Percentiles rank a stretch among this genome's conserved stretches.
Evolutionary conservation across 1,140 invertebrate species (phyloP).

Genomic region (Drosophila azteca): DNA sequence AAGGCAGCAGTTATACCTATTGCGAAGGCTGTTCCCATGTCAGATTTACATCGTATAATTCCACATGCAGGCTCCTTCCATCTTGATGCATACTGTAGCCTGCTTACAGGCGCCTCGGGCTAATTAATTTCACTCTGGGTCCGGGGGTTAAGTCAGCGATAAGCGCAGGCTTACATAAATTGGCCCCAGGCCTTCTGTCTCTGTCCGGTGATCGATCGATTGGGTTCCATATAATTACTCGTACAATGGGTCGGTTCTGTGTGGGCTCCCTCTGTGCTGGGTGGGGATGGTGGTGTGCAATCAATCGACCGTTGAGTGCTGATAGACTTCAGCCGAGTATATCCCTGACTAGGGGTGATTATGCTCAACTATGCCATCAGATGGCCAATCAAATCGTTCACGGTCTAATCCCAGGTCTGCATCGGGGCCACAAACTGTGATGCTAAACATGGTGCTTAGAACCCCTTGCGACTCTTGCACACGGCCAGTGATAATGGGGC

Average conservation of each 20-base stretch:
- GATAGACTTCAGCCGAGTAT: slow-evolving; percentile 20
- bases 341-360: slow-evolving; percentile 17
- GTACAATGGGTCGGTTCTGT: no score
- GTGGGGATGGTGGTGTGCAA: slow-evolving; percentile 15
- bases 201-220: slow-evolving; percentile 27
- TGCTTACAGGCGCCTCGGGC: neutral
- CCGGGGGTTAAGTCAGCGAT: slow-evolving; percentile 2
- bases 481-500: slow-evolving; percentile 14
- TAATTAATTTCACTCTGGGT: slow-evolving; percentile 9
- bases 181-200: neutral
- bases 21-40: neutral
- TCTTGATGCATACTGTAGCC: slow-evolving; percentile 13
- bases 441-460: neutral
- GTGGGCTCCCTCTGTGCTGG: neutral
- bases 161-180: slow-evolving; percentile 34
- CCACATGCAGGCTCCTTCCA: neutral
- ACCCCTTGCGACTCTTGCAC: slow-evolving; percentile 39
- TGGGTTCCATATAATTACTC: slow-evolving; percentile 44
- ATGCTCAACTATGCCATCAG: slow-evolving; percentile 37
- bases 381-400: slow-evolving; percentile 20
- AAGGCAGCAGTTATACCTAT: no score
- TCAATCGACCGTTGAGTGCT: slow-evolving; percentile 39
- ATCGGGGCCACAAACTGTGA: slow-evolving; percentile 18
- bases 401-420: slow-evolving; percentile 14
- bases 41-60: neutral